Evolutionary conservation across 2,888 invertebrate species (phyloP).

Genomic region (Poecilus cupreus): DNA sequence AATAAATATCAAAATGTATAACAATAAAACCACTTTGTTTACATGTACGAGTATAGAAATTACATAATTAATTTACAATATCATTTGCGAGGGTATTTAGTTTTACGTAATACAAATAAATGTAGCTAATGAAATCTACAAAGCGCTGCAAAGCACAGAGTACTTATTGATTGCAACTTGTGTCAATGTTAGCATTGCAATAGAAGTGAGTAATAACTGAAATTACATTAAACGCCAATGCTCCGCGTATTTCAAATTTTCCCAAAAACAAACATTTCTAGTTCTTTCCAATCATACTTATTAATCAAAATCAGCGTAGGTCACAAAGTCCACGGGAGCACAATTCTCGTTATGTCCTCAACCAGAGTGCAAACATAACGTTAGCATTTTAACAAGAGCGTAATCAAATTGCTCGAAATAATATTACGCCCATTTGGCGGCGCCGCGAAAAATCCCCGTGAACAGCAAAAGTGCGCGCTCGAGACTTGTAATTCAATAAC

Average conservation of each 20-base stretch:
- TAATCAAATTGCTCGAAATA: constrained; percentile 46
- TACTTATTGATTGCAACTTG: not conserved
- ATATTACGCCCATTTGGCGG: constrained; percentile 25
- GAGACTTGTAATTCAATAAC: constrained; percentile 49
- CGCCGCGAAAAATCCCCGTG: constrained; percentile 2
- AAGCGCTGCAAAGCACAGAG: no score
- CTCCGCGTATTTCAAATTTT: not conserved
- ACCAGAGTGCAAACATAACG: constrained; percentile 41
- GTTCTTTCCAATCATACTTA: constrained; percentile 25
- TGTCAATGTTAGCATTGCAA: not conserved
- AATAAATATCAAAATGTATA: no score
- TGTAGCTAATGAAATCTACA: no score
- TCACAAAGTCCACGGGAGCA: constrained; percentile 10
- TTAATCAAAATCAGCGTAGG: constrained; percentile 43
- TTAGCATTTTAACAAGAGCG: constrained; percentile 34
- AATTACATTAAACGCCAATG: constrained; percentile 34
- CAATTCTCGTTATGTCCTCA: constrained; percentile 45
- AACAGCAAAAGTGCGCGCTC: not conserved
- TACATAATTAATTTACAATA: no score
- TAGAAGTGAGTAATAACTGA: not conserved
- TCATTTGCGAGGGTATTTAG: no score
- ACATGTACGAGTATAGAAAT: no score
- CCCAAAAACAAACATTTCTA: not conserved
- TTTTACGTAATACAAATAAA: no score
- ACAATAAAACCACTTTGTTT: no score